Evolutionary conservation across 2,113 vertebrate species (phyloP), one percentile per base, ranked within the genome.

Genomic region (Albula goreensis): DNA sequence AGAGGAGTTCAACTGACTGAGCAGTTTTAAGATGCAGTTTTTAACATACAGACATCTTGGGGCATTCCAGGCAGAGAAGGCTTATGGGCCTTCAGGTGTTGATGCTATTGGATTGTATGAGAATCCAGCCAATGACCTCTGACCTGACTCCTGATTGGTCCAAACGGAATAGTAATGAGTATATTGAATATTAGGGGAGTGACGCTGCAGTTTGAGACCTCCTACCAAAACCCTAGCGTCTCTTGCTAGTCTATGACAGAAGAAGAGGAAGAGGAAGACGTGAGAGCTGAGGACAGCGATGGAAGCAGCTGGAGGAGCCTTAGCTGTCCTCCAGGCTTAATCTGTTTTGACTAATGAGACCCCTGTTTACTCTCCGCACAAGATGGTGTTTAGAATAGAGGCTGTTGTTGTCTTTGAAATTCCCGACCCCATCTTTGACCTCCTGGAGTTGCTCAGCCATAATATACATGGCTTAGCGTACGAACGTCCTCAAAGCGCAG

Each of bases 321-420:
- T 13, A 78, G 25, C 17, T 19, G 78, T 49, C 12, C 31, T 49
- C 78, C 50, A 12, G 22, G 8, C 12, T 13, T 79, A 50, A 48
- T 79, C 78, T 79, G 78, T 50, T 79, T 49, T 79, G 41, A 50
- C 78, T 79, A 50, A 79, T 79, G 31, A 79, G 41, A 41, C 78
- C 0, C 15, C 41, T n/a, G 41, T 17, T 79, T 13, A 17, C n/a
- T 79, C n/a, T 79, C 15, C 9, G 31, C n/a, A 11, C 3, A 11
- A 25, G 31, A 19, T 41, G 3, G 11, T 49, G 78, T 79, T 79
- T 79, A 25, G 78, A 79, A 41, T 48, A 41, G 31, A 49, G 25
- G 31, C 19, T 4, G 41, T 17, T 79, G 78, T 79, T 79, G 78
- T 49, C 78, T 79, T 79, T 79, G 78, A 79, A 74, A 79, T 17